Evolutionary conservation across 2,113 vertebrate species (phyloP).

Genomic region (Bufo bufo): DNA sequence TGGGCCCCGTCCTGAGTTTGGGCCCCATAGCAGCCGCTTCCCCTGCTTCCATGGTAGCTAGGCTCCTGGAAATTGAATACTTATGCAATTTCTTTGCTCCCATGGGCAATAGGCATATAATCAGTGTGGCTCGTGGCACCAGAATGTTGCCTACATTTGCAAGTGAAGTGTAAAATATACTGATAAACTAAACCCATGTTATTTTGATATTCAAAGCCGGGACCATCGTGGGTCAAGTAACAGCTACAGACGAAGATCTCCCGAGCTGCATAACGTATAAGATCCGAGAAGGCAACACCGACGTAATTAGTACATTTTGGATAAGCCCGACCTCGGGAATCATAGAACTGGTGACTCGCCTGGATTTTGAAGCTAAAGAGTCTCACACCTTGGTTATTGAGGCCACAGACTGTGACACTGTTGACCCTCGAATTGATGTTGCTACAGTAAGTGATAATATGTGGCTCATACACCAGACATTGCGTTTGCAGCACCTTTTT

Average conservation of each 20-base stretch:
- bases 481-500: too few relatives aligned
- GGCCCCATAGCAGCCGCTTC: too few relatives aligned
- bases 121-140: not conserved
- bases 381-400: conserved; percentile 59
- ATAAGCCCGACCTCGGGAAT: conserved; percentile 61
- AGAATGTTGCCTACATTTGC: not conserved
- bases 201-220: conserved; percentile 54
- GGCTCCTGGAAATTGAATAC: too few relatives aligned
- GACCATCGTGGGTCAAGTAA: conserved; percentile 61
- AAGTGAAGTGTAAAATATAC: not conserved
- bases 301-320: conserved; percentile 60
- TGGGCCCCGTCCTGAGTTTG: too few relatives aligned
- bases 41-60: too few relatives aligned
- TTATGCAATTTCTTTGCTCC: too few relatives aligned
- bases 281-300: conserved; percentile 58
- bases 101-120: too few relatives aligned
- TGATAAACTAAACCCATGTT: not conserved
- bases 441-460: conserved; percentile 43
- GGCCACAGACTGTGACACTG: conserved; percentile 60
- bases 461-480: too few relatives aligned
- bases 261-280: conserved; percentile 62
- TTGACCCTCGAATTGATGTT: not conserved
- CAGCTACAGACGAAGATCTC: conserved; percentile 58
- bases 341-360: conserved; percentile 60
- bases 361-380: conserved; percentile 59